A percentile compares a stretch with the other conserved stretches of the same genome.
Evolutionary conservation across 2,797 vertebrate species (phyloP).

Genomic region (Poeciliopsis presidionis): DNA sequence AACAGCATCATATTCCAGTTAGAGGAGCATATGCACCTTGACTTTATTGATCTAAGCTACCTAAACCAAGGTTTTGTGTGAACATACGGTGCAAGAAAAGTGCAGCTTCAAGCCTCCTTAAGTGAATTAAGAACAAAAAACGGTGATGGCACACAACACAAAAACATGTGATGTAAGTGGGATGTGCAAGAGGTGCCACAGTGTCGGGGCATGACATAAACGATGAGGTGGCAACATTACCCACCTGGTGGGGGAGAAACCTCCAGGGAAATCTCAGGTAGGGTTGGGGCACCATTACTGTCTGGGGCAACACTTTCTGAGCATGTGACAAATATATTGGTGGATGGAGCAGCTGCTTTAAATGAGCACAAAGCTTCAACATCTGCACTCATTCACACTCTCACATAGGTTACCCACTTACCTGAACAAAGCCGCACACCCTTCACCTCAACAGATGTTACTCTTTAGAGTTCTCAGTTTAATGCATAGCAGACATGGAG

Average conservation of each 20-base stretch:
- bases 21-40: conserved; percentile 40
- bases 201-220: conserved; percentile 18
- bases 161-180: conserved; percentile 70
- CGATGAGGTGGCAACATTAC: conserved; percentile 57
- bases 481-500: background rate
- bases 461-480: conserved; percentile 15
- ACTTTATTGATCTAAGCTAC: conserved; percentile 20
- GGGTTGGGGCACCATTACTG: conserved; percentile 69
- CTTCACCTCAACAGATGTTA: conserved; percentile 10
- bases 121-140: conserved; percentile 46
- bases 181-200: conserved; percentile 55
- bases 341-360: conserved; percentile 78
- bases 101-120: conserved; percentile 53
- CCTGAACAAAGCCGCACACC: conserved; percentile 27
- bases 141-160: conserved; percentile 71
- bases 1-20: conserved; percentile 45
- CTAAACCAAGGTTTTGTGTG: conserved; percentile 6
- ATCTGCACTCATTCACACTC: conserved; percentile 42
- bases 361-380: conserved; percentile 73
- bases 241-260: conserved; percentile 83
- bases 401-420: conserved; percentile 33
- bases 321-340: conserved; percentile 81
- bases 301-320: conserved; percentile 83
- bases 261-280: conserved; percentile 81
- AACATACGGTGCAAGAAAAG: conserved; percentile 34